A percentile compares a stretch with the other conserved stretches of the same genome.
These are phyloP conservation scores for Montipora foliosa DNA, from an alignment of 64 coral and sea anemone genomes.

Conservation along the genomic window DNA sequence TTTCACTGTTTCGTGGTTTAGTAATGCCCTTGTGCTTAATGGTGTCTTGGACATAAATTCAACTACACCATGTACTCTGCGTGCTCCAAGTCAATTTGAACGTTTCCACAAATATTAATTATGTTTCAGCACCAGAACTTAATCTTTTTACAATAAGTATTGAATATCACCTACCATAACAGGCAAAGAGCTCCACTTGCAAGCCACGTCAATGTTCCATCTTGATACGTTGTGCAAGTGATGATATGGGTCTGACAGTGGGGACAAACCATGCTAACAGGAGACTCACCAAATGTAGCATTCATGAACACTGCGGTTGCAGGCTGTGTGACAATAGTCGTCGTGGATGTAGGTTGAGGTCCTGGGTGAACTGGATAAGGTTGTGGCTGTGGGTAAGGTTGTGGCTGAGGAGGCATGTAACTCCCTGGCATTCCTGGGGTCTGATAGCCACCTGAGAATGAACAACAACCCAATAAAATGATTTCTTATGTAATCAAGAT, in stretches of 20 bases:
- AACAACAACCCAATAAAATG: not conserved
- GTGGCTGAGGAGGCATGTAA: not conserved
- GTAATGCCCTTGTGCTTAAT: no score
- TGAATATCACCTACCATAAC: constrained; percentile 66
- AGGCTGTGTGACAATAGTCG: constrained; percentile 75
- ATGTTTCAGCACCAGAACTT: no score
- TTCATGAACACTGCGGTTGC: constrained; percentile 50
- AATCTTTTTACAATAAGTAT: no score
- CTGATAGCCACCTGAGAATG: not conserved
- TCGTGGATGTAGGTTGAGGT: constrained; percentile 51
- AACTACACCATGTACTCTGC: no score
- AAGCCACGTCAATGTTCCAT: constrained; percentile 90
- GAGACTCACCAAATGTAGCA: constrained; percentile 71
- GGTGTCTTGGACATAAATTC: no score
- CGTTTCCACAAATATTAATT: no score
- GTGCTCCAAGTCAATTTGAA: no score
- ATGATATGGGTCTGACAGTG: constrained; percentile 92
- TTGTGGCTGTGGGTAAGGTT: constrained; percentile 29
- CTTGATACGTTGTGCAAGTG: constrained; percentile 81
- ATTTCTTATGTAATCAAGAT: no score
- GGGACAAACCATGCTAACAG: constrained; percentile 91
- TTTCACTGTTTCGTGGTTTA: no score
- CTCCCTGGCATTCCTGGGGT: not conserved
- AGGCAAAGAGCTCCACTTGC: constrained; percentile 80
- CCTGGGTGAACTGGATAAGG: constrained; percentile 4